Conservation (phyloP, 2,888 invertebrate species). For the Ctena decussata region DNA sequence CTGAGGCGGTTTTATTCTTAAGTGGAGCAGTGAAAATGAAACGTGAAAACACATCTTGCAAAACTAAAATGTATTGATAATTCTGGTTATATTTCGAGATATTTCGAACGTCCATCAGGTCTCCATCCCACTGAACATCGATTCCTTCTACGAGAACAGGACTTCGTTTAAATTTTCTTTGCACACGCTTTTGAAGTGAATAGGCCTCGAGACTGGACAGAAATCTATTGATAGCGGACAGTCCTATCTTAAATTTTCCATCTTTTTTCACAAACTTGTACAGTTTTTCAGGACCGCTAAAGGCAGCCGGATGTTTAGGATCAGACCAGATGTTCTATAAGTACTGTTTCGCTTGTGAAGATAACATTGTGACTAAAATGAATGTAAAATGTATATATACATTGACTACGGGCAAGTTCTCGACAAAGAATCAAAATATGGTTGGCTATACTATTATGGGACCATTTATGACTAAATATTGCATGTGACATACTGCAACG, state of each 20-base stretch:
- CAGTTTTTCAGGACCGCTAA: slow-evolving; percentile 14
- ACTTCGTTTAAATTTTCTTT: not conserved
- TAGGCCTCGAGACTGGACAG: not conserved
- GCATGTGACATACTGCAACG: not conserved
- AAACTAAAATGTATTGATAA: slow-evolving; percentile 31
- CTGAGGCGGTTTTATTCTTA: slow-evolving; percentile 19
- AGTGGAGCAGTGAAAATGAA: slow-evolving; percentile 30
- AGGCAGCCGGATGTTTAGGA: not conserved
- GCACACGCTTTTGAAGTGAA: not conserved
- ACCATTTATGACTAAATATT: not conserved
- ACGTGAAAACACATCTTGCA: slow-evolving; percentile 38
- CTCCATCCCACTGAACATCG: not conserved
- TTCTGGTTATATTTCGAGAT: slow-evolving; percentile 22
- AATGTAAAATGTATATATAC: slow-evolving; percentile 6
- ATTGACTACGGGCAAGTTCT: not conserved
- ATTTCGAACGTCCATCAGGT: not conserved
- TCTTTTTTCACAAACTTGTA: slow-evolving; percentile 24
- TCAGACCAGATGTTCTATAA: slow-evolving; percentile 23
- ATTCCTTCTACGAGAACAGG: not conserved
- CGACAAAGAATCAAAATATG: not conserved
- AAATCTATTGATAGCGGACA: slow-evolving; percentile 11
- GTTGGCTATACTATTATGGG: not conserved
- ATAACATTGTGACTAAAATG: slow-evolving; percentile 14
- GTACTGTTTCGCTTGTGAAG: slow-evolving; percentile 9
- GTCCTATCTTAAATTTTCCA: slow-evolving; percentile 30